Base-by-base conservation (phyloP, 2,888 invertebrate genomes). In the Campoplex capitator region DNA sequence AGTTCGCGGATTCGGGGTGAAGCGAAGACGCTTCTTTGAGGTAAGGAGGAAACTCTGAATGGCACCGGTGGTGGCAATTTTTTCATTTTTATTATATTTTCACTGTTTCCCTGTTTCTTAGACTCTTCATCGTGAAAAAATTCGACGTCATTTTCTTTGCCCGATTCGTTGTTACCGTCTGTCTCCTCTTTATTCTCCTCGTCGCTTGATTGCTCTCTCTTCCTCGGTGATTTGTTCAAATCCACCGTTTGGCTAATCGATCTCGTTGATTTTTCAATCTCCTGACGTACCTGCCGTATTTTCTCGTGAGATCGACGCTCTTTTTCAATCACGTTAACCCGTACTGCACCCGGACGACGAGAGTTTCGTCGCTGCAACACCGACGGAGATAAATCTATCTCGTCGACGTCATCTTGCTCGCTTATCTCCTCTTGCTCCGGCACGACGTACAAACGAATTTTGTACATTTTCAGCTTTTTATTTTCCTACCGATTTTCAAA, bases 401-500 rank as follows among this genome's bases (percentile, higher is more conserved):
- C 89, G 48, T 89, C 90, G 13, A 89, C 84, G 48, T 91, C 89
- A 32, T 91, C 88, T 84, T 87, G 88, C 38, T 88, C 89, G 42
- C 78, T 62, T 48, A 62, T 77, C 73, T 92, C 91, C 73, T 91
- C 91, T 67, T 90, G 90, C 71, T 92, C 92, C 83, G 91, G 91
- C 35, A 92, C 91, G 32, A 92, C 92, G 89, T 92, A 91, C 23
- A 92, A 76, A 7, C 91, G 89, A 78, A 92, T 91, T 83, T 92
- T 92, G 74, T 91, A 88, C 92, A 92, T 92, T 68, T 89, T 88
- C 73, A 51, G 83, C 56, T 32, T 28, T 51, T 78, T 68, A 56
- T 62, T 45, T 73, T 28, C 16, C 8, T 28, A 13, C 51, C 51
- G 38, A 48, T 18, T 73, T 38, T 73, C 2, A n/a, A 23, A 35